Percentiles rank a stretch among this genome's conserved stretches.
phyloP scores from a whole-genome alignment of 37 sponge, comb jelly and placozoan species.

The Chondrilla cf. caribensis region DNA sequence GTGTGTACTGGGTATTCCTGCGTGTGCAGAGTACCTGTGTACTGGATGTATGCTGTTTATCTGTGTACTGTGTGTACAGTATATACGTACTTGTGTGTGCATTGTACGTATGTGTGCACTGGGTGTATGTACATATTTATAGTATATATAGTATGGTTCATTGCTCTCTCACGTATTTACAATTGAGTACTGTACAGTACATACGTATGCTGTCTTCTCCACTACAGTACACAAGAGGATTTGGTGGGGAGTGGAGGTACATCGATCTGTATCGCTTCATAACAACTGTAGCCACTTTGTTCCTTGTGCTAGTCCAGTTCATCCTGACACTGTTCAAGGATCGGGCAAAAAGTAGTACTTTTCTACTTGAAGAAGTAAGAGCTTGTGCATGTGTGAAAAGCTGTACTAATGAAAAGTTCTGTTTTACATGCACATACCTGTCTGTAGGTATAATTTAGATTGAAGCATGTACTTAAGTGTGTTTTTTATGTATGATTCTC shows the following conservation, averaged over 20 bases:
- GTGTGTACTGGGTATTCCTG: too few relatives aligned
- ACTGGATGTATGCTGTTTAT: too few relatives aligned
- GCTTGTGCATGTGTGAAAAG: conserved; percentile 4
- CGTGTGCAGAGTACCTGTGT: too few relatives aligned
- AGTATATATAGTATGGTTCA: too few relatives aligned
- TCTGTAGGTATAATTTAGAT: background rate
- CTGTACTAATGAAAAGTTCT: background rate
- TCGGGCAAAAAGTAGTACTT: conserved; percentile 6
- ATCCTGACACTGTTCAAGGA: conserved; percentile 62
- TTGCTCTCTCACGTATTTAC: too few relatives aligned
- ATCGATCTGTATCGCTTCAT: conserved; percentile 44
- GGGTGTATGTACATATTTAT: too few relatives aligned
- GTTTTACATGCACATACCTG: too few relatives aligned
- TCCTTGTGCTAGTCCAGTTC: conserved; percentile 48
- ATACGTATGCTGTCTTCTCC: background rate
- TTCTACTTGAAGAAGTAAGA: conserved; percentile 22
- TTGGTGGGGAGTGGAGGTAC: conserved; percentile 13
- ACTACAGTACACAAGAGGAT: background rate
- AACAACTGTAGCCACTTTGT: conserved; percentile 36
- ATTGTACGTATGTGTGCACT: background rate
- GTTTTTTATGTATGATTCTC: background rate
- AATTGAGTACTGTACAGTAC: too few relatives aligned
- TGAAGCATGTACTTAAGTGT: background rate
- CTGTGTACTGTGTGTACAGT: too few relatives aligned
- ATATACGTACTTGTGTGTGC: background rate